phyloP scores from a whole-genome alignment of 2,113 vertebrate genomes.

The Tachysurus vachellii region DNA sequence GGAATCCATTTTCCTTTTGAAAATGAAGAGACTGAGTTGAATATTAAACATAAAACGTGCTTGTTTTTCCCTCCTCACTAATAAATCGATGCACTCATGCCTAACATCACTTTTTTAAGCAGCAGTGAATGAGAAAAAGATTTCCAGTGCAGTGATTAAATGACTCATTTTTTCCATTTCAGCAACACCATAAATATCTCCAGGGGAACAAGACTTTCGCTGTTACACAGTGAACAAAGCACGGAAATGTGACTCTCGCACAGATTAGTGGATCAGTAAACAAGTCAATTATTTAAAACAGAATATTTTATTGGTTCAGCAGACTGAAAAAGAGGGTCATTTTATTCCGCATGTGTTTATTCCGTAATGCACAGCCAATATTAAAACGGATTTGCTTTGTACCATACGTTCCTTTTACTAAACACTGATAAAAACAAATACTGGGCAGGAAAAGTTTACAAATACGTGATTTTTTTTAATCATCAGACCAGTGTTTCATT shows the following conservation, averaged over 20 bases:
- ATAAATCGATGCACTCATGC: slow-evolving; percentile 11
- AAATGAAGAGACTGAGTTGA: background rate
- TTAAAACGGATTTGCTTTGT: slow-evolving; percentile 68
- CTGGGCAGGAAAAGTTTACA: slow-evolving; percentile 77
- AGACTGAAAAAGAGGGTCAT: slow-evolving; percentile 79
- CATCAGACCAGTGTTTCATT: slow-evolving; percentile 47
- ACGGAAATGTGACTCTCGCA: background rate
- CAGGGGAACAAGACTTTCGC: background rate
- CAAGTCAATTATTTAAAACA: slow-evolving; percentile 68
- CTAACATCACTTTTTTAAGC: background rate
- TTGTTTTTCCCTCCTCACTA: background rate
- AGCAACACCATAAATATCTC: background rate
- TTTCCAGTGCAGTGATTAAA: background rate
- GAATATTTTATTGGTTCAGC: slow-evolving; percentile 87
- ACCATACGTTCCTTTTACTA: slow-evolving; percentile 67
- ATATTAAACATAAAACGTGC: background rate
- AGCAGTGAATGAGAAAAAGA: background rate
- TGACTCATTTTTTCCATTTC: slow-evolving; percentile 5
- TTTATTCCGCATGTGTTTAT: slow-evolving; percentile 69
- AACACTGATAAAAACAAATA: slow-evolving; percentile 77
- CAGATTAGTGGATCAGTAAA: background rate
- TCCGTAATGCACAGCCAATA: slow-evolving; percentile 83
- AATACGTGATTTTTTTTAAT: slow-evolving; percentile 56
- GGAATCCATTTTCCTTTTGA: background rate
- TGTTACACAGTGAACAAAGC: background rate